Base-by-base conservation (phyloP, 2,888 invertebrate species). In the Caenorhabditis sp. region DNA sequence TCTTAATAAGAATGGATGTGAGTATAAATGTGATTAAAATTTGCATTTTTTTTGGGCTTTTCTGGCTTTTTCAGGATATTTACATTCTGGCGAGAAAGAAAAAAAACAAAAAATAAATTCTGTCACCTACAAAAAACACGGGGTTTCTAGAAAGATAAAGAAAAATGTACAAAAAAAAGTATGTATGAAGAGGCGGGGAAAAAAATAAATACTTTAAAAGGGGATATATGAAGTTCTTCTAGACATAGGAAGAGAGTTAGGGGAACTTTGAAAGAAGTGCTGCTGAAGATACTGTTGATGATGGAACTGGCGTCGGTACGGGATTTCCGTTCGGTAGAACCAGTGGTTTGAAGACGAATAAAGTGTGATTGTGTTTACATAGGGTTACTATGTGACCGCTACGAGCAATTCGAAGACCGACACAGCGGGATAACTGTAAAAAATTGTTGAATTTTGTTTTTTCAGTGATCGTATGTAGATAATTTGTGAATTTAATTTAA, bases 341-440 rank as follows among this genome's bases (percentile, higher is more conserved):
- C 5, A 79, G 61, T 17, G 80, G 77, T 58, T 82, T 80, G 77
- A 82, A 84, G n/a, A 81, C 81, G 67, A 81, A 81, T 21, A 85
- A 75, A 12, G 84, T 82, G 70, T 85, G 85, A 49, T 82, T 82
- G 63, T 85, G 85, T 58, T 84, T 83, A 60, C 84, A 85, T 49
- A 85, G 71, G 0, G 84, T 84, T 21, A 85, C 81, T 52, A 85
- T 76, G 59, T 78, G 80, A 7, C 84, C 85, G 26, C 77, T 74
- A 31, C 77, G 74, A 1, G 83, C 78, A 43, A 84, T 77, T 20
- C 83, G 83, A 8, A 85, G 83, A 2, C 83, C 83, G 31, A 83
- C 83, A 56, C 85, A 85, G 8, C 85, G 83, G 10, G 85, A 85
- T 26, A 85, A 78, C 85, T 85, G 70, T 38, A 83, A 70, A 26